phyloP scores from a whole-genome alignment of 1,140 invertebrate species.

The Zaprionus gabonicus region DNA sequence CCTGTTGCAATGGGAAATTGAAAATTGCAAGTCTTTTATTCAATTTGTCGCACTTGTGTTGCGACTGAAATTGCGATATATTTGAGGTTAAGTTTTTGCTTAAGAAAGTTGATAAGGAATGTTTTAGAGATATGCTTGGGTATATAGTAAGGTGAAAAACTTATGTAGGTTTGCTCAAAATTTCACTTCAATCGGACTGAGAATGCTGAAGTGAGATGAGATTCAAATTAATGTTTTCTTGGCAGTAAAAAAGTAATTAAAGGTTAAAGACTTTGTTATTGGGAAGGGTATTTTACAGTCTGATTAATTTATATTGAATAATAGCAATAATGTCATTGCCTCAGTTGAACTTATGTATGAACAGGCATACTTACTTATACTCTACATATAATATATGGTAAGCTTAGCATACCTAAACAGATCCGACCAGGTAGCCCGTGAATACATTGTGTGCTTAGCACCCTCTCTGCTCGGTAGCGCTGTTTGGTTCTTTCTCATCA shows the following conservation, averaged over 20 bases:
- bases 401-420: neutral
- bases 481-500: constrained; percentile 1
- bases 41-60: constrained; percentile 6
- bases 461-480: neutral
- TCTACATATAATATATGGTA: neutral
- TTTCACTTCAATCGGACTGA: no score
- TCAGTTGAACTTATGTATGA: neutral
- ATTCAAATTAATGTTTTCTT: no score
- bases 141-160: neutral
- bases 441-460: neutral
- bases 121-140: neutral
- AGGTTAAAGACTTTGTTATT: no score
- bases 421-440: neutral
- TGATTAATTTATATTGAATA: no score
- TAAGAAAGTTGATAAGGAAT: neutral
- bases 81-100: neutral
- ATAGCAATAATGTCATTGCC: neutral
- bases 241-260: no score
- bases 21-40: constrained; percentile 4
- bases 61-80: neutral
- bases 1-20: constrained; percentile 7
- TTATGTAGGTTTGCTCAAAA: no score
- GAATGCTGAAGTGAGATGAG: no score
- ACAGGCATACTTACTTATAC: neutral
- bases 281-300: no score